Base-by-base conservation (phyloP, 2,113 vertebrate species). In the Alouatta palliata region DNA sequence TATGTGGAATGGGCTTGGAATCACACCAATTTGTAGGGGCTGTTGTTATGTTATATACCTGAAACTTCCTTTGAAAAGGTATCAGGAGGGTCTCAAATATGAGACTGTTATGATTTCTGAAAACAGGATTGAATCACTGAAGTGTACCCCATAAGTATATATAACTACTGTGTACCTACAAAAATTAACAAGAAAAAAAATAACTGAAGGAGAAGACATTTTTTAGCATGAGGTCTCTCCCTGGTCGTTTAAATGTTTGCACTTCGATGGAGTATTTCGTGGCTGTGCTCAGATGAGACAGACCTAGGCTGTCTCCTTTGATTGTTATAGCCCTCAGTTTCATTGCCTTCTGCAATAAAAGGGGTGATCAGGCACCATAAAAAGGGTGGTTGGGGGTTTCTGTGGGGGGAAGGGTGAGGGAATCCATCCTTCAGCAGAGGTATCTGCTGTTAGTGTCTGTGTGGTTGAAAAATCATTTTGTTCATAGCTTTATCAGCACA, bases 401-500 rank as follows among this genome's bases (percentile, higher is more conserved):
- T 56, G 20, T 8, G 56, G 32, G 52, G 5, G 0, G 0, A 9
- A 61, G 17, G 37, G 3, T 2, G 10, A 12, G 49, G 70, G 70
- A n/a, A 3, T 14, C 49, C 4, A 6, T 0, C 25, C 13, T 4
- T 49, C 6, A 4, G 52, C 45, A 21, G 76, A 40, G 37, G 23
- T 0, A 1, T 21, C 77, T 43, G 66, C 87, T 43, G 66, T 89
- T 70, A 54, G 8, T 49, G 52, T 71, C 45, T 73, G 81, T 96
- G 70, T 94, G 77, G 35, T 35, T 77, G 87, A 52, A 49, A 86
- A 91, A 61, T 83, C 52, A 40, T 68, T 79, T 91, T 71, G 71
- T 58, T 97, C 66, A 8, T 52, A 66, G 32, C 32, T 83, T 40
- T n/a, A 17, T 91, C 7, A 21, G 83, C 75, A 8, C 52, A 75